Percentiles rank a stretch among this genome's conserved stretches.
These are phyloP conservation scores for Eristalis arbustorum DNA, from an alignment of 2,888 invertebrate genomes.

Conservation along the genomic window DNA sequence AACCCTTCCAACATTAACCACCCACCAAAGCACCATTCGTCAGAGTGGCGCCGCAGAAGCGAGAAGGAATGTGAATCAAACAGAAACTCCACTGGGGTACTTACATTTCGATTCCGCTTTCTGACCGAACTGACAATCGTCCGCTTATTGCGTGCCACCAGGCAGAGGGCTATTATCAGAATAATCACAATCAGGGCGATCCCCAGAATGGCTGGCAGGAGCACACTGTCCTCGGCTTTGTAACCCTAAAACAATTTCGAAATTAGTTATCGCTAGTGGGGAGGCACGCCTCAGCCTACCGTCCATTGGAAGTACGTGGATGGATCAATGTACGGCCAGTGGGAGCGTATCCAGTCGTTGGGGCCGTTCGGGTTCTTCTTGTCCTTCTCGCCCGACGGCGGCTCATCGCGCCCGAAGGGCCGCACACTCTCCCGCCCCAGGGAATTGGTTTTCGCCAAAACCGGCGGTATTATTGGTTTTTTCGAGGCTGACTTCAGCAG, in stretches of 20 bases:
- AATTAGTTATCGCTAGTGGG: background rate
- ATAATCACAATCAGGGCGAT: slow-evolving; percentile 82
- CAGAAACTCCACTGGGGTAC: slow-evolving; percentile 66
- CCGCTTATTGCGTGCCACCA: slow-evolving; percentile 81
- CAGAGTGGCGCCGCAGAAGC: background rate
- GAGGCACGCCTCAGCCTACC: slow-evolving; percentile 79
- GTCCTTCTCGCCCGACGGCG: slow-evolving; percentile 7
- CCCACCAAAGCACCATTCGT: background rate
- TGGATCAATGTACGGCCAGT: slow-evolving; percentile 85
- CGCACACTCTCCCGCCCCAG: slow-evolving; percentile 65
- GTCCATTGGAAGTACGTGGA: slow-evolving; percentile 86
- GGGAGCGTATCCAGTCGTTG: slow-evolving; percentile 83
- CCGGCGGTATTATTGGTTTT: slow-evolving; percentile 81
- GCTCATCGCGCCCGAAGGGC: slow-evolving; percentile 44
- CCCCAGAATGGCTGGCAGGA: slow-evolving; percentile 81
- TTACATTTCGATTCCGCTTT: slow-evolving; percentile 79
- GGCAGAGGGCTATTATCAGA: slow-evolving; percentile 81
- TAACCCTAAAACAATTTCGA: slow-evolving; percentile 80
- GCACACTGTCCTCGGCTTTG: slow-evolving; percentile 83
- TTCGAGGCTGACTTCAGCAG: slow-evolving; percentile 81
- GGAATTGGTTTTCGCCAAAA: slow-evolving; percentile 76
- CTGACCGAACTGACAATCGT: slow-evolving; percentile 78
- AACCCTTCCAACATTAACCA: background rate
- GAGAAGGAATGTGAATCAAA: background rate
- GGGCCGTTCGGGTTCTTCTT: slow-evolving; percentile 64